A percentile compares a stretch with the other conserved stretches of the same genome.
Evolutionary conservation across 2,113 vertebrate genomes (phyloP).

Genomic region (Pterocles orientalis): DNA sequence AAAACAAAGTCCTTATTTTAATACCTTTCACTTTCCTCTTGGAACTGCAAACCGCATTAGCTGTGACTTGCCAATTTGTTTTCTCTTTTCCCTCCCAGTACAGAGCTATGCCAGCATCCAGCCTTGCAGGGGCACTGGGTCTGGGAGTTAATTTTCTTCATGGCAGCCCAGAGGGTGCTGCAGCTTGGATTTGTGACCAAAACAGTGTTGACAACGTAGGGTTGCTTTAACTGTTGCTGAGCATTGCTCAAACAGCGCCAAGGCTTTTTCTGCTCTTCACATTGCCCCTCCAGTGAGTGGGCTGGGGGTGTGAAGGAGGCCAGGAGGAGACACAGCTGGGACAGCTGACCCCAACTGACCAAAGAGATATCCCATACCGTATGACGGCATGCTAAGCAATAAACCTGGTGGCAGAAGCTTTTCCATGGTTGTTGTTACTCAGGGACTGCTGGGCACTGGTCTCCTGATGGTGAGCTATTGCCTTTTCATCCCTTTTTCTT

Average conservation of each 20-base stretch:
- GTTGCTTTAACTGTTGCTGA: background rate
- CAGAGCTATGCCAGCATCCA: background rate
- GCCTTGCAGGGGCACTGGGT: background rate
- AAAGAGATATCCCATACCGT: background rate
- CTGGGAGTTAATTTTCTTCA: background rate
- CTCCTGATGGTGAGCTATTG: background rate
- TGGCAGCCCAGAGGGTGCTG: fast-evolving
- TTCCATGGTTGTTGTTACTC: background rate
- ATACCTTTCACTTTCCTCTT: background rate
- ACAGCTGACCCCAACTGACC: background rate
- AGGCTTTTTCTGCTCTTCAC: background rate
- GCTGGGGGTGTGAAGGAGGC: background rate
- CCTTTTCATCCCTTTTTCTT: background rate
- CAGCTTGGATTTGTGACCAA: background rate
- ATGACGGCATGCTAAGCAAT: background rate
- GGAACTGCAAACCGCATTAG: background rate
- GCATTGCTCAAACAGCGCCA: background rate
- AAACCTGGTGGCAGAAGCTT: fast-evolving
- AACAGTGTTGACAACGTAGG: background rate
- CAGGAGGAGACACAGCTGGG: background rate
- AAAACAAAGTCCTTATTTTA: background rate
- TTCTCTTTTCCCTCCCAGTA: background rate
- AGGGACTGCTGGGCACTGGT: background rate
- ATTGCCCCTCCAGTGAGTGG: background rate
- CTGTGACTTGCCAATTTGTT: background rate